phyloP scores from a whole-genome alignment of 2,113 vertebrate species.

The Dasyurus viverrinus region DNA sequence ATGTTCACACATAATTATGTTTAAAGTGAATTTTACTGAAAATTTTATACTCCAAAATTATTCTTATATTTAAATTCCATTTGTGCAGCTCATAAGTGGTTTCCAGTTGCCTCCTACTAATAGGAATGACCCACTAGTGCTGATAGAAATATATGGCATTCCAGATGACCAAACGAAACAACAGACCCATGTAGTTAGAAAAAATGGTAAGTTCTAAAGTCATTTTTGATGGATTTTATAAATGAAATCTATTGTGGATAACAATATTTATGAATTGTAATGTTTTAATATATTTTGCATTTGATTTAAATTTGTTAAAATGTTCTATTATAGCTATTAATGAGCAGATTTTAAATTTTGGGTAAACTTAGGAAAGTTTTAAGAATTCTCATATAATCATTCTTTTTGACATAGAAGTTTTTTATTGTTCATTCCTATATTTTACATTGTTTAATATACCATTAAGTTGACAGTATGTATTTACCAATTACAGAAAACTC shows the following conservation, averaged over 20 bases:
- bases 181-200: conserved; percentile 86
- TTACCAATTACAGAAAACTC: conserved; percentile 22
- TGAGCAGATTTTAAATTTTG: background rate
- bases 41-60: background rate
- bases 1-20: conserved; percentile 5
- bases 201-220: conserved; percentile 86
- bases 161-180: conserved; percentile 82
- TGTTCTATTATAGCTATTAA: background rate
- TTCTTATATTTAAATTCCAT: conserved; percentile 32
- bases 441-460: background rate
- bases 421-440: background rate
- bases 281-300: conserved; percentile 9
- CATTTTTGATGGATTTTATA: conserved; percentile 19
- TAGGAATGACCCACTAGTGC: conserved; percentile 84
- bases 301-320: conserved; percentile 4
- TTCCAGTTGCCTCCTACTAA: conserved; percentile 85
- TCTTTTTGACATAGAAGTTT: conserved; percentile 1
- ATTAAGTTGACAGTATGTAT: conserved; percentile 25
- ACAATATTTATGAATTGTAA: background rate
- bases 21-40: background rate
- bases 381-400: conserved; percentile 8
- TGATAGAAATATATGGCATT: conserved; percentile 88
- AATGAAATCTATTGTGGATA: background rate
- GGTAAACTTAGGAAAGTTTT: conserved; percentile 26
- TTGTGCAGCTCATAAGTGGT: conserved; percentile 90